Base-by-base conservation (phyloP, 2,113 vertebrate species). In the Oncorhynchus mykiss region DNA sequence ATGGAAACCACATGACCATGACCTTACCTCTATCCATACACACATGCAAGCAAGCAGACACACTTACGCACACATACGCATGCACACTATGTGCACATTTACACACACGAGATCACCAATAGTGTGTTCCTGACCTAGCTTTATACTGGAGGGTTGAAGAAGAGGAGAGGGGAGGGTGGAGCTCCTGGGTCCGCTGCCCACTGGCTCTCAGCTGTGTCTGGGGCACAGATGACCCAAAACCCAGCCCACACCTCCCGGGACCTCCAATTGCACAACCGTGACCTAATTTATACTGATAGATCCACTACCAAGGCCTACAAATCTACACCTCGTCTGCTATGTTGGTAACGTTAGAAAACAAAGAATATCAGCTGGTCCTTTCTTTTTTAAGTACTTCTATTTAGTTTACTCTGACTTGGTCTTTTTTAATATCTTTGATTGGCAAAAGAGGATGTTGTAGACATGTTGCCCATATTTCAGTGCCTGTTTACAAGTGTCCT, bases 281-380 rank as follows among this genome's bases (percentile, higher is more conserved):
- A 89, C 91, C 92, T 86, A 82, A 87, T 92, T 93, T 78, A 80
- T n/a, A 80, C 78, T 81, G 86, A 89, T 85, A 91, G 88, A 91
- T 91, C 88, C 84, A 80, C 67, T 82, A 89, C 90, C 90, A 90
- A 86, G 76, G 76, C 76, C 73, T 89, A 27, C 78, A 87, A 86
- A 85, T 80, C 57, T 90, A 86, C 2, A 45, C 82, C 80, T 78
- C 81, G 60, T 69, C 71, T 66, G 74, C 31, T 66, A 70, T 74
- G 39, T 48, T 79, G 4, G 29, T 16, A 12, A 11, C 9, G 39
- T 45, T 45, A 45, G 9, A 16, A 6, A 48, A 80, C 78, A 72
- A 74, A n/a, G 14, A 84, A 88, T 86, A 66, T 81, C 2, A 18
- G 6, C 29, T 48, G 68, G 68, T 22, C 39, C 4, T 25, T 74